phyloP scores from a whole-genome alignment of 2,113 vertebrate species.

The Pygoscelis antarcticus region DNA sequence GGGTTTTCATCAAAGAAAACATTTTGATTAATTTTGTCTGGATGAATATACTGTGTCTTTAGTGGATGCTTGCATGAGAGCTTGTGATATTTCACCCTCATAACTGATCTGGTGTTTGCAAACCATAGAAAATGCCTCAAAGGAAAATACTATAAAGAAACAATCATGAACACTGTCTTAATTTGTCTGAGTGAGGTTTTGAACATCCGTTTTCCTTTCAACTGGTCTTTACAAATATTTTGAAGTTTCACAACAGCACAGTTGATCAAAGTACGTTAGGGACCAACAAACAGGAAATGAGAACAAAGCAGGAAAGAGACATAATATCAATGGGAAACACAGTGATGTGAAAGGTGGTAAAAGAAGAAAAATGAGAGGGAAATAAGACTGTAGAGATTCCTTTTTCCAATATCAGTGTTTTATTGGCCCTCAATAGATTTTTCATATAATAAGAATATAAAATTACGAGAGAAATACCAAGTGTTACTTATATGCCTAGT shows the following conservation, averaged over 20 bases:
- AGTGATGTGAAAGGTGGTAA: not conserved
- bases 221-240: not conserved
- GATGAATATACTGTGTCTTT: not conserved
- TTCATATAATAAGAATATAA: not conserved
- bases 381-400: not conserved
- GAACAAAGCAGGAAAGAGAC: not conserved
- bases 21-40: conserved; percentile 16
- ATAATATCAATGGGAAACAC: not conserved
- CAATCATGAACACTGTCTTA: not conserved
- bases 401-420: not conserved
- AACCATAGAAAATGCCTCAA: conserved; percentile 24
- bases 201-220: conserved; percentile 24
- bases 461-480: not conserved
- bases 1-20: conserved; percentile 16
- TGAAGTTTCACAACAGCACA: not conserved
- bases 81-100: conserved; percentile 9
- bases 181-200: conserved; percentile 14
- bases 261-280: not conserved
- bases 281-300: not conserved
- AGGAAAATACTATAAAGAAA: conserved; percentile 16
- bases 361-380: not conserved
- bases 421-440: not conserved
- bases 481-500: not conserved
- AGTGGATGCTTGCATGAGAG: not conserved
- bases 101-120: conserved; percentile 32